Percentiles rank a stretch among this genome's conserved stretches.
Conservation (phyloP, 2,888 invertebrate species). For the Andrena trimmerana region DNA sequence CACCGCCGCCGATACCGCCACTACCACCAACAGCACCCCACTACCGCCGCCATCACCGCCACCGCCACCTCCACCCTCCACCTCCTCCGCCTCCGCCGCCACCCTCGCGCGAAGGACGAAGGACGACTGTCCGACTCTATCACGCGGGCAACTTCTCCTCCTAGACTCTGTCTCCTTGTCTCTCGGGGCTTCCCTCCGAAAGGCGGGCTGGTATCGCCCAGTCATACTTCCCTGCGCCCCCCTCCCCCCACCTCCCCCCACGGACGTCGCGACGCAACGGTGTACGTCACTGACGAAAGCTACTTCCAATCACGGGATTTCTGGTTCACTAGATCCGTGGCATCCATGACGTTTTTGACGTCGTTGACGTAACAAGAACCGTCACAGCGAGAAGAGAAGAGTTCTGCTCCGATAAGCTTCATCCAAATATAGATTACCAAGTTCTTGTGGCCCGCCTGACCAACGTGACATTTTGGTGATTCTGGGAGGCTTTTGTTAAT, state of each 20-base stretch:
- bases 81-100: constrained; percentile 28
- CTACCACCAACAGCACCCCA: constrained; percentile 54
- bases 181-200: constrained; percentile 15
- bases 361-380: constrained; percentile 42
- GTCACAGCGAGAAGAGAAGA: neutral
- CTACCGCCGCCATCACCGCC: constrained; percentile 41
- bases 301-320: constrained; percentile 18
- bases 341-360: constrained; percentile 17
- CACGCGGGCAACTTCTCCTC: constrained; percentile 35
- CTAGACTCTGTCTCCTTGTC: constrained; percentile 23
- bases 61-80: constrained; percentile 18
- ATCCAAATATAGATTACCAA: constrained; percentile 12
- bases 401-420: constrained; percentile 14
- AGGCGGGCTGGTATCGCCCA: constrained; percentile 3
- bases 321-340: constrained; percentile 22
- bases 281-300: constrained; percentile 15
- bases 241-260: constrained; percentile 19
- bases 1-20: constrained; percentile 43
- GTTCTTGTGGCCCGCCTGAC: neutral
- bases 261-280: constrained; percentile 17
- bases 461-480: neutral
- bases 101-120: constrained; percentile 48
- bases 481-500: neutral
- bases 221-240: constrained; percentile 13
- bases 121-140: constrained; percentile 54